These are phyloP conservation scores for Eulemur albifrons DNA, from an alignment of 2,797 vertebrate genomes.

Conservation along the genomic window DNA sequence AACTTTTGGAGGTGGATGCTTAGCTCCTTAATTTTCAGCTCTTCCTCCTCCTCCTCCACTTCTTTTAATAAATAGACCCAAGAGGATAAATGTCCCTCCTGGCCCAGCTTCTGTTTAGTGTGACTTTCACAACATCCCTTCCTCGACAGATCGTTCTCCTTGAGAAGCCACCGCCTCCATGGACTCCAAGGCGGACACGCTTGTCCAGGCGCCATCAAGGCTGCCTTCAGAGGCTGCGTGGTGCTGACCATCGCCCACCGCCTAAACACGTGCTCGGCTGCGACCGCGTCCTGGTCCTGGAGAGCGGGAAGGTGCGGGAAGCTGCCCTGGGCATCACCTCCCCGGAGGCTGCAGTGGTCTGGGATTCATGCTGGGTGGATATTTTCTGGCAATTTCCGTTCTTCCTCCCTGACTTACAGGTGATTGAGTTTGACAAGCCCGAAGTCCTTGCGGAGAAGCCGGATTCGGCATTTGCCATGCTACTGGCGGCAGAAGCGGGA, in stretches of 20 bases:
- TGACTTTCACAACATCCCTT: not conserved
- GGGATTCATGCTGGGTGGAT: not conserved
- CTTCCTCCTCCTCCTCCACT: not conserved
- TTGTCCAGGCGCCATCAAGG: constrained; percentile 90
- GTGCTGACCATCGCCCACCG: constrained; percentile 91
- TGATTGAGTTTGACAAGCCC: constrained; percentile 87
- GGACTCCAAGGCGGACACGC: constrained; percentile 89
- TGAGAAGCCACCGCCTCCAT: constrained; percentile 93
- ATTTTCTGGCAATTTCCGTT: not conserved
- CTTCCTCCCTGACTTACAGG: constrained; percentile 79
- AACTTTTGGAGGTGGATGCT: not conserved
- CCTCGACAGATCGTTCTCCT: constrained; percentile 88
- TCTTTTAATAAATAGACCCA: not conserved
- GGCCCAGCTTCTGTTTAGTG: not conserved
- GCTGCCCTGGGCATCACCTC: not conserved
- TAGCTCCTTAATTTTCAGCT: not conserved
- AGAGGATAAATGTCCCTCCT: not conserved
- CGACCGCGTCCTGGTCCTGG: constrained; percentile 91
- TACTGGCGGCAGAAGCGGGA: constrained; percentile 83
- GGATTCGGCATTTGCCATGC: constrained; percentile 86
- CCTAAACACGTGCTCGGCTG: constrained; percentile 89
- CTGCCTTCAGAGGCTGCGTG: constrained; percentile 87
- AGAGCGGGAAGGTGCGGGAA: constrained; percentile 87
- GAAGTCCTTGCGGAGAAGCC: constrained; percentile 87
- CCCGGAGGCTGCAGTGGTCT: not conserved